Conservation (phyloP, 2,113 vertebrate species). For the Tragulus kanchil region DNA sequence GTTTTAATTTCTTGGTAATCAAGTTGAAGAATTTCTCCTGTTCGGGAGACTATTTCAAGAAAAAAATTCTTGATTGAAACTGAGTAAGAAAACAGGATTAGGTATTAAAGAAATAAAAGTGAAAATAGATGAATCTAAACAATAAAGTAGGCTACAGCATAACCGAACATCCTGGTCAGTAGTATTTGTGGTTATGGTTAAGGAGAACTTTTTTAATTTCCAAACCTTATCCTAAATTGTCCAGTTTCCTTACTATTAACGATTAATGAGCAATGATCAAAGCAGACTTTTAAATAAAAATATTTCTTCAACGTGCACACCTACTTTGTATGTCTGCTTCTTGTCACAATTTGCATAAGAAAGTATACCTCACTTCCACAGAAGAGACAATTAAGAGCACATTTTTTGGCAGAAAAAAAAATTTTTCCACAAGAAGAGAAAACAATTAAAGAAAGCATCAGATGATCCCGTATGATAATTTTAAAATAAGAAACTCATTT, state of each 20-base stretch:
- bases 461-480: too few species aligned
- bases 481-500: constrained; percentile 79
- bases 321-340: constrained; percentile 29
- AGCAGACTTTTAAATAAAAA: constrained; percentile 47
- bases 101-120: background rate
- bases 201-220: background rate
- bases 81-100: background rate
- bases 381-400: constrained; percentile 45
- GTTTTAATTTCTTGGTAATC: constrained; percentile 71
- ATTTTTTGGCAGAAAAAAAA: constrained; percentile 45
- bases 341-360: constrained; percentile 47
- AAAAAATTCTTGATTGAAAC: constrained; percentile 10
- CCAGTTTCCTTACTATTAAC: background rate
- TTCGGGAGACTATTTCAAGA: constrained; percentile 17
- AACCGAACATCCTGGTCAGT: background rate
- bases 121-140: constrained; percentile 21
- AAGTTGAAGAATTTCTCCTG: constrained; percentile 17
- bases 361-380: constrained; percentile 25
- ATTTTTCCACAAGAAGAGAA: too few species aligned
- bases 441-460: too few species aligned
- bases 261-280: constrained; percentile 25
- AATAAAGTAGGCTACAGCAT: background rate
- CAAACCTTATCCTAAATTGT: background rate
- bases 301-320: background rate
- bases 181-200: background rate